A percentile compares a stretch with the other conserved stretches of the same genome.
Evolutionary conservation across 2,113 vertebrate species (phyloP).

Genomic region (Semicossyphus pulcher): DNA sequence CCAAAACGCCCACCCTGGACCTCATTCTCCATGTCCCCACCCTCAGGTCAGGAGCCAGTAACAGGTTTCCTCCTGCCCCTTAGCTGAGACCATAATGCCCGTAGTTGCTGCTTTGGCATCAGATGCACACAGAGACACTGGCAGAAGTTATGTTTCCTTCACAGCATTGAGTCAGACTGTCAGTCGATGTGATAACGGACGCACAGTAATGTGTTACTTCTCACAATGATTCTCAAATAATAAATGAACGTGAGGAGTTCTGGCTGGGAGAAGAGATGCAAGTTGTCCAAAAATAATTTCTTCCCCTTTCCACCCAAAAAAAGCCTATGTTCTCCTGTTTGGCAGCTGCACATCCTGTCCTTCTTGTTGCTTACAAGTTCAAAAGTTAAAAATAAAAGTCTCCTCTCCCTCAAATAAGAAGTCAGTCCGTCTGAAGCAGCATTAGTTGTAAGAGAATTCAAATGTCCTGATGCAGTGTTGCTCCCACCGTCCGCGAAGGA

Average conservation of each 20-base stretch:
- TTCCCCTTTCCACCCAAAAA: not conserved
- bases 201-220: constrained; percentile 22
- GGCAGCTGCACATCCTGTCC: constrained; percentile 63
- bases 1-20: constrained; percentile 15
- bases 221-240: constrained; percentile 10
- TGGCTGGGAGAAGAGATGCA: constrained; percentile 1
- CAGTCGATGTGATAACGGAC: constrained; percentile 49
- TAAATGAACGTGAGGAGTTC: constrained; percentile 30
- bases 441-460: constrained; percentile 36
- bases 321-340: constrained; percentile 40
- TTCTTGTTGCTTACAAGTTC: constrained; percentile 22
- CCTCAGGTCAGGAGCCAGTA: constrained; percentile 27
- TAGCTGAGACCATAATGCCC: constrained; percentile 76
- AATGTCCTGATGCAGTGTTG: constrained; percentile 12
- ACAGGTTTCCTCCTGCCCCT: constrained; percentile 15
- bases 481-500: constrained; percentile 11
- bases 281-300: constrained; percentile 12
- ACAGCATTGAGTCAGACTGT: constrained; percentile 75
- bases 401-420: constrained; percentile 4
- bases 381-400: constrained; percentile 7
- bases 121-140: constrained; percentile 46
- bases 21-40: constrained; percentile 9
- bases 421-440: constrained; percentile 54
- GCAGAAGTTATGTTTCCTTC: constrained; percentile 69
- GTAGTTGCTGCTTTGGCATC: constrained; percentile 58